Percentiles rank a stretch among this genome's conserved stretches.
Evolutionary conservation across 2,113 vertebrate genomes (phyloP).

Genomic region (Eonycteris spelaea): DNA sequence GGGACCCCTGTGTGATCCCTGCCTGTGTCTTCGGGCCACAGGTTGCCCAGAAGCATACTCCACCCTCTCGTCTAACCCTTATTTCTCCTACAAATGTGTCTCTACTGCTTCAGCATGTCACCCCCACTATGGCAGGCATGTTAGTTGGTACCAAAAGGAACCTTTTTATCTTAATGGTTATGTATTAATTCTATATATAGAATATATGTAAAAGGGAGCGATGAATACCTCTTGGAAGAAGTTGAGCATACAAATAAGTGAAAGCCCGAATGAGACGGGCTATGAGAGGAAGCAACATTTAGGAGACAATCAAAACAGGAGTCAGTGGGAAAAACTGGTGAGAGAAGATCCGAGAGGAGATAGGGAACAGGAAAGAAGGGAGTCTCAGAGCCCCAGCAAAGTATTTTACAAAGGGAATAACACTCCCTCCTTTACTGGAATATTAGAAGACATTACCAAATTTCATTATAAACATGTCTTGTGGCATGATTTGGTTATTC

Average conservation of each 20-base stretch:
- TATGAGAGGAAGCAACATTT: not conserved
- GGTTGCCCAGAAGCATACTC: too few species aligned
- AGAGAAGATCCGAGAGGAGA: not conserved
- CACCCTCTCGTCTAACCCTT: not conserved
- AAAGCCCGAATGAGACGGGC: not conserved
- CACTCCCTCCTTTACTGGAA: not conserved
- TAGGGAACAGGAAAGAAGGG: not conserved
- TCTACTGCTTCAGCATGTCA: accelerated
- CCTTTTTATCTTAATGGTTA: not conserved
- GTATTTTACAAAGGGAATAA: too few species aligned
- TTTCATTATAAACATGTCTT: not conserved
- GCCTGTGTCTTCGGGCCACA: accelerated
- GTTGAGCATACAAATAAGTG: not conserved
- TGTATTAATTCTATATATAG: not conserved
- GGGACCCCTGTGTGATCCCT: accelerated
- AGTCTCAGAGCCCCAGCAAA: not conserved
- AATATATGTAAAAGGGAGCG: not conserved
- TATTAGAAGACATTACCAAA: not conserved
- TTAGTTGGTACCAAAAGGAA: not conserved
- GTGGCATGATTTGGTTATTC: not conserved
- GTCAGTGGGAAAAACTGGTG: not conserved
- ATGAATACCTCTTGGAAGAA: not conserved
- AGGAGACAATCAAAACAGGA: not conserved
- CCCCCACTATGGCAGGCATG: accelerated
- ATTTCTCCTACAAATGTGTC: accelerated